Evolutionary conservation across 2,113 vertebrate genomes (phyloP), one percentile per base, ranked within the genome.

Genomic region (Cynoglossus semilaevis): DNA sequence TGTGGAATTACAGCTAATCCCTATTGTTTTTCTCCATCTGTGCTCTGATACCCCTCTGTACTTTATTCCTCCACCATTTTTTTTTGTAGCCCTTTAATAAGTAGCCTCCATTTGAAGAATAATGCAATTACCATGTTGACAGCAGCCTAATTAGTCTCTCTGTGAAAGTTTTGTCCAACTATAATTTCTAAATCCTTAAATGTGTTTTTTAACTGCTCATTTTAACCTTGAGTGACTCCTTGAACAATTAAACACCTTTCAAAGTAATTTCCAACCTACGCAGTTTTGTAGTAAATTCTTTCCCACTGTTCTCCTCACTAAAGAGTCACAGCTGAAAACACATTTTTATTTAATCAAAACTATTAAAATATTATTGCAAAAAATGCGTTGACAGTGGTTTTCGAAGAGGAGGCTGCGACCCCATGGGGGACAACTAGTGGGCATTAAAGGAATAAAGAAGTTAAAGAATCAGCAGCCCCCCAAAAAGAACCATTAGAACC

Each of bases 1-100:
- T 29, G 9, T 15, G 41, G 35, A 66, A 56, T 55, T 54, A 44
- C 8, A 34, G 15, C 36, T 71, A 50, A 70, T 69, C 29, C 46
- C 5, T 0, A 14, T 47, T 58, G 51, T 51, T 63, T 48, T 7
- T 17, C 18, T 13, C 51, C 12, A 43, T n/a, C n/a, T n/a, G n/a
- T n/a, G n/a, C 49, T 40, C 15, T 56, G 22, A 42, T 50, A n/a
- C n/a, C 14, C 17, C n/a, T 41, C 51, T 53, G 34, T 13, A 10
- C 40, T 68, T 52, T 16, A 37, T 17, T 48, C 5, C 9, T 36
- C 19, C 16, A 35, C 38, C 41, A 19, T 43, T 29, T 5, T 41
- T 41, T 41, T 41, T 41, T 41, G 1, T 41, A 10, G 15, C 7
- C 22, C 11, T 54, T 46, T 58, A 11, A 41, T 15, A 38, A 17